These are phyloP conservation scores for Brachypalpus laphriformis DNA, from an alignment of 2,888 invertebrate genomes.

Conservation along the genomic window DNA sequence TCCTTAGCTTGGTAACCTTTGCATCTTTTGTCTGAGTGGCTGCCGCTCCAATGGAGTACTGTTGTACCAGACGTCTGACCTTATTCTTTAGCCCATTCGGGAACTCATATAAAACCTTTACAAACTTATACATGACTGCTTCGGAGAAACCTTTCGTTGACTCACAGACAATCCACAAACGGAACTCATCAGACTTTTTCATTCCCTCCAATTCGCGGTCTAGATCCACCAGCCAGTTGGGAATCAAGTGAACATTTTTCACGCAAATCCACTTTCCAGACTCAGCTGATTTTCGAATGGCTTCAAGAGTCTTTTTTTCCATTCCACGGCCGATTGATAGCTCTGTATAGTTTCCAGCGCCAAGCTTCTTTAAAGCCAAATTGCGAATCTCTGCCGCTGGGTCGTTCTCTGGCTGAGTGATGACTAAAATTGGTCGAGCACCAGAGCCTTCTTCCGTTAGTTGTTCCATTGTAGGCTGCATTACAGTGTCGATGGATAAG, in stretches of 20 bases:
- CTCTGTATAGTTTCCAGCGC: slow-evolving; percentile 85
- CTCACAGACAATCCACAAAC: slow-evolving; percentile 94
- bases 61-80: slow-evolving; percentile 88
- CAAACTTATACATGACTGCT: slow-evolving; percentile 89
- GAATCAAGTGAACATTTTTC: slow-evolving; percentile 91
- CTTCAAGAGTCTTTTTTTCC: slow-evolving; percentile 86
- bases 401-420: slow-evolving; percentile 95
- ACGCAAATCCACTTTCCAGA: slow-evolving; percentile 90
- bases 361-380: slow-evolving; percentile 84
- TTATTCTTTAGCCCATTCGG: slow-evolving; percentile 94
- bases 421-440: slow-evolving; percentile 90
- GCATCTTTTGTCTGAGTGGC: slow-evolving; percentile 76
- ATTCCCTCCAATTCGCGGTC: slow-evolving; percentile 86
- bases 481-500: slow-evolving; percentile 79
- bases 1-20: slow-evolving; percentile 85
- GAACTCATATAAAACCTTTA: slow-evolving; percentile 92
- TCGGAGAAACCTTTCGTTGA: slow-evolving; percentile 90
- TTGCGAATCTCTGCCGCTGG: slow-evolving; percentile 92
- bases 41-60: slow-evolving; percentile 84
- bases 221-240: slow-evolving; percentile 87
- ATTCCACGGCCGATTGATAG: slow-evolving; percentile 93
- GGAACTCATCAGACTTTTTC: slow-evolving; percentile 85
- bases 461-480: slow-evolving; percentile 80
- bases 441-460: slow-evolving; percentile 79
- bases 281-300: slow-evolving; percentile 85